Evolutionary conservation across 2,113 vertebrate genomes (phyloP), one percentile per base, ranked within the genome.

Genomic region (Rhinichthys klamathensis): DNA sequence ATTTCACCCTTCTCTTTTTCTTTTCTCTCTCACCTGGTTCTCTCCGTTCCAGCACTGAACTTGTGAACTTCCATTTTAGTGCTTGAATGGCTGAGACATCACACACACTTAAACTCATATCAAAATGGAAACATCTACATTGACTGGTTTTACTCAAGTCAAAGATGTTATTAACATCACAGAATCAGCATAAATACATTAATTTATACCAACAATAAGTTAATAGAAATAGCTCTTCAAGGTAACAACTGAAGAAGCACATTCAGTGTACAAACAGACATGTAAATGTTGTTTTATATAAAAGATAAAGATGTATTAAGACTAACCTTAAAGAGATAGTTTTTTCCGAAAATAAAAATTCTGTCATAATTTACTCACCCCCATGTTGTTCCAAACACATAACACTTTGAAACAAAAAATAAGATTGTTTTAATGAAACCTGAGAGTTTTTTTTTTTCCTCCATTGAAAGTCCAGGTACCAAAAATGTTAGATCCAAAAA

Each of bases 11-110:
- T 35, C 16, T 49, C 15, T 46, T 58, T 70, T 69, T 35, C 46
- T 21, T 10, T 49, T 54, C 51, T 32, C 4, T 56, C 9, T 75
- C 2, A 7, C 69, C 32, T 32, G 3, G 38, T 79, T 79, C n/a
- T 21, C 51, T 69, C 65, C 1, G 23, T 83, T 79, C 30, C 38
- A 21, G 27, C 13, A 6, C 21, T 58, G 49, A 77, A 77, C 75
- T 77, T 77, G 56, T 77, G 18, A 77, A 58, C 49, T 38, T 35
- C 75, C 16, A 56, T 56, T 77, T 54, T 23, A 77, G 51, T 11
- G 1, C 51, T 3, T 38, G 30, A 32, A 44, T 73, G 41, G 23
- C 41, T 44, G 12, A 73, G 70, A 44, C n/a, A 25, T 73, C 23
- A 46, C 21, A 72, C 21, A 46, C 1, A 73, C 23, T 73, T 23